Percentiles rank a stretch among this genome's conserved stretches.
phyloP scores from a whole-genome alignment of 2,888 invertebrate species.

The Sisyra nigra region DNA sequence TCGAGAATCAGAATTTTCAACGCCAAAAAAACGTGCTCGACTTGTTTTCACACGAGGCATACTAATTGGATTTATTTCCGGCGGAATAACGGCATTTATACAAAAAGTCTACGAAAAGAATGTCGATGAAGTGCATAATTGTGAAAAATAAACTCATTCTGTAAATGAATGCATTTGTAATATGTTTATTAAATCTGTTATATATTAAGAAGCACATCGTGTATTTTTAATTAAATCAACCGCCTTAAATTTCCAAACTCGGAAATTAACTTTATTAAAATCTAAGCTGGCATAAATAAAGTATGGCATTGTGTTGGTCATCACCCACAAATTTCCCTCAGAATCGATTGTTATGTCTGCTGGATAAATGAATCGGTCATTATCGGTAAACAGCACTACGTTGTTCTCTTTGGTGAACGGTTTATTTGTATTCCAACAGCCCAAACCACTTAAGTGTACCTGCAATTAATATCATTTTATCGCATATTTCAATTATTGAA shows the following conservation, averaged over 20 bases:
- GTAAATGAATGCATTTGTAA: too few species aligned
- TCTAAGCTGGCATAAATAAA: slow-evolving; percentile 47
- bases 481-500: too few species aligned
- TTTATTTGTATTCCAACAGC: slow-evolving; percentile 53
- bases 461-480: too few species aligned
- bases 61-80: too few species aligned
- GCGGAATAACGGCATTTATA: too few species aligned
- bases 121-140: too few species aligned
- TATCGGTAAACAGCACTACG: slow-evolving; percentile 40
- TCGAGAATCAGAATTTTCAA: background rate
- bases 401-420: slow-evolving; percentile 33
- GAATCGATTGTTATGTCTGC: slow-evolving; percentile 46
- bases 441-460: slow-evolving; percentile 51
- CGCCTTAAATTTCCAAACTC: slow-evolving; percentile 34
- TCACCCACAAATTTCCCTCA: slow-evolving; percentile 46
- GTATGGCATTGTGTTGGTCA: slow-evolving; percentile 48
- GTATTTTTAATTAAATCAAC: slow-evolving; percentile 27
- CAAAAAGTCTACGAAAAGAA: too few species aligned
- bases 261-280: slow-evolving; percentile 43
- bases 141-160: too few species aligned
- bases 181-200: too few species aligned
- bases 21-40: too few species aligned
- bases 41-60: too few species aligned
- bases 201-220: slow-evolving; percentile 20
- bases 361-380: slow-evolving; percentile 49